A percentile compares a stretch with the other conserved stretches of the same genome.
Evolutionary conservation across 2,888 invertebrate species (phyloP).

Genomic region (Drosophila leonis): DNA sequence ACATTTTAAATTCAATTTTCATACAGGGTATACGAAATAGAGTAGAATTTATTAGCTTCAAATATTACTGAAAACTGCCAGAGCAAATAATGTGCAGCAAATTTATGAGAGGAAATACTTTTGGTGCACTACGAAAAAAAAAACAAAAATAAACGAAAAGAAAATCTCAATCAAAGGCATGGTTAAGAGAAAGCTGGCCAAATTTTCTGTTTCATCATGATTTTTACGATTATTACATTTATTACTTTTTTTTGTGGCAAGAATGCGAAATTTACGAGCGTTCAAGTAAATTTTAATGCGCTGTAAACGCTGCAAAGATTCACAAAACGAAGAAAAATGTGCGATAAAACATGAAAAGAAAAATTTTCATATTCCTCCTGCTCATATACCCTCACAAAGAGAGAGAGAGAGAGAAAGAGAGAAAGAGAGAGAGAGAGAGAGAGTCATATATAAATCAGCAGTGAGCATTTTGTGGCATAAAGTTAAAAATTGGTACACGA

Average conservation of each 20-base stretch:
- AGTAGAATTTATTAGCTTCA: conserved; percentile 3
- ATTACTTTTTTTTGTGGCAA: conserved; percentile 32
- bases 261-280: conserved; percentile 69
- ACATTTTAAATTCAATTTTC: no score
- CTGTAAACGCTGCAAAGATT: conserved; percentile 61
- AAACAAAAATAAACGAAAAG: conserved; percentile 5
- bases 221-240: conserved; percentile 68
- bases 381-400: conserved; percentile 5
- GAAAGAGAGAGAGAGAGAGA: conserved; percentile 4
- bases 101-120: conserved; percentile 33
- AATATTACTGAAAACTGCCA: conserved; percentile 9
- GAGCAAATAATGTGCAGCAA: conserved; percentile 15
- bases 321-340: conserved; percentile 67
- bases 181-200: conserved; percentile 18
- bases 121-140: conserved; percentile 20
- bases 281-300: conserved; percentile 71
- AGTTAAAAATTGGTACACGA: conserved; percentile 58
- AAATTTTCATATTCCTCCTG: conserved; percentile 49
- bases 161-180: conserved; percentile 30
- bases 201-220: conserved; percentile 60
- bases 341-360: conserved; percentile 72
- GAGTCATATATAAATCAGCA: conserved; percentile 68
- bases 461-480: conserved; percentile 59
- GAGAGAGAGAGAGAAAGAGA: conserved; percentile 8
- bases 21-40: conserved; percentile 7